Conservation (phyloP, 2,113 vertebrate species). For the Oncorhynchus tshawytscha region DNA sequence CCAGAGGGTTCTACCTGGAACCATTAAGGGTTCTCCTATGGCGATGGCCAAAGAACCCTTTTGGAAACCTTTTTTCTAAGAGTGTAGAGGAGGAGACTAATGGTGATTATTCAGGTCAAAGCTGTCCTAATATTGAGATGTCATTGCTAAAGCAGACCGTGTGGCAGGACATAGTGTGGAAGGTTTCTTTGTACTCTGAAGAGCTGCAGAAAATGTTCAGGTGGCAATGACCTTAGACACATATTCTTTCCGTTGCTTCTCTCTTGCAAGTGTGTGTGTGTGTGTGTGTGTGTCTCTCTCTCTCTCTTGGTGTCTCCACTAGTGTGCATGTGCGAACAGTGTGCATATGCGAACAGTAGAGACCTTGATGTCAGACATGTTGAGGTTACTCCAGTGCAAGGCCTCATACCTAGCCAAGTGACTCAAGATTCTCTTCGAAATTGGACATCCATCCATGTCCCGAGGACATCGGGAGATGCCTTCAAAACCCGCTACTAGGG, state of each 20-base stretch:
- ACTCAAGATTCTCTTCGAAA: too few species aligned
- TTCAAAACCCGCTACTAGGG: too few species aligned
- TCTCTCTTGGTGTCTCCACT: too few species aligned
- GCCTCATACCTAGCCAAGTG: background rate
- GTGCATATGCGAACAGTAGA: background rate
- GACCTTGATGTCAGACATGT: background rate
- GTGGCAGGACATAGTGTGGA: conserved; percentile 26
- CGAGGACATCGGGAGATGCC: too few species aligned
- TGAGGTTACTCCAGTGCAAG: background rate
- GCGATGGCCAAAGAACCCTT: too few species aligned
- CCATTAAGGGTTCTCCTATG: too few species aligned
- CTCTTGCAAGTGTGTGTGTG: too few species aligned
- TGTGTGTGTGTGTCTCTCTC: too few species aligned
- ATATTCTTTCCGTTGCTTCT: background rate
- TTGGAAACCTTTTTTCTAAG: too few species aligned
- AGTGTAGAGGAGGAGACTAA: background rate
- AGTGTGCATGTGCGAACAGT: too few species aligned
- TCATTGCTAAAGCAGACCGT: conserved; percentile 12
- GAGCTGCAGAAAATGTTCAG: background rate
- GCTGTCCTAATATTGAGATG: conserved; percentile 39
- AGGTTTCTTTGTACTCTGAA: background rate
- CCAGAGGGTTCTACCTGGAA: too few species aligned
- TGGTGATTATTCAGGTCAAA: conserved; percentile 51
- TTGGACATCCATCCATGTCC: too few species aligned
- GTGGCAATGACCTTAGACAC: conserved; percentile 29